Evolutionary conservation across 2,888 invertebrate species (phyloP).

Genomic region (Emesis furor): DNA sequence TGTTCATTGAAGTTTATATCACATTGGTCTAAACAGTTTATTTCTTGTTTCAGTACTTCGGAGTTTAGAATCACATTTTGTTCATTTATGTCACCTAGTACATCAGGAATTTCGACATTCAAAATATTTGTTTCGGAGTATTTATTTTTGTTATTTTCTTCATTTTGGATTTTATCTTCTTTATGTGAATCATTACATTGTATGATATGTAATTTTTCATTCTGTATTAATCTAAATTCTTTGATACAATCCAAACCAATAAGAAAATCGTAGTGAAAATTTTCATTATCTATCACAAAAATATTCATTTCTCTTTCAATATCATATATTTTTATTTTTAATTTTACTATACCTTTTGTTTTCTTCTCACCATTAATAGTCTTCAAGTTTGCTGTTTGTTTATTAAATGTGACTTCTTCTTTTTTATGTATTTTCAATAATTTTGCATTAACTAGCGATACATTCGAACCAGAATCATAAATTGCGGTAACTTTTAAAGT

Average conservation of each 20-base stretch:
- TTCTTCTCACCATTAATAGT: slow-evolving; percentile 64
- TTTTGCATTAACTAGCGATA: slow-evolving; percentile 75
- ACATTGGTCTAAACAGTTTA: no score
- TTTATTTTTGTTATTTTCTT: neutral
- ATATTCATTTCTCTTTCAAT: slow-evolving; percentile 48
- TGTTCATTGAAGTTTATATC: slow-evolving; percentile 40
- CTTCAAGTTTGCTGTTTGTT: slow-evolving; percentile 34
- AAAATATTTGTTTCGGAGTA: slow-evolving; percentile 18
- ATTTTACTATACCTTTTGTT: slow-evolving; percentile 46
- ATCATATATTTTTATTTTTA: slow-evolving; percentile 52
- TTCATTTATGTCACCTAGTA: slow-evolving; percentile 29
- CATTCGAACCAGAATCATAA: slow-evolving; percentile 61
- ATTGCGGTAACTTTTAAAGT: slow-evolving; percentile 64
- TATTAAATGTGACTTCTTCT: slow-evolving; percentile 15
- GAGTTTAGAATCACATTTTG: neutral
- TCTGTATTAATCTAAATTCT: slow-evolving; percentile 51
- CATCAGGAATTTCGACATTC: slow-evolving; percentile 38
- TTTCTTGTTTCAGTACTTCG: no score
- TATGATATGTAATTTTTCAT: slow-evolving; percentile 27
- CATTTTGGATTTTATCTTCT: neutral
- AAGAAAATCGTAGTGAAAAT: slow-evolving; percentile 58
- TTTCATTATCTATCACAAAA: slow-evolving; percentile 52
- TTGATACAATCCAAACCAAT: slow-evolving; percentile 61
- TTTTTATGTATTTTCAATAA: slow-evolving; percentile 57
- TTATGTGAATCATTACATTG: neutral